Evolutionary conservation across 2,113 vertebrate species (phyloP).

Genomic region (Aegypius monachus): DNA sequence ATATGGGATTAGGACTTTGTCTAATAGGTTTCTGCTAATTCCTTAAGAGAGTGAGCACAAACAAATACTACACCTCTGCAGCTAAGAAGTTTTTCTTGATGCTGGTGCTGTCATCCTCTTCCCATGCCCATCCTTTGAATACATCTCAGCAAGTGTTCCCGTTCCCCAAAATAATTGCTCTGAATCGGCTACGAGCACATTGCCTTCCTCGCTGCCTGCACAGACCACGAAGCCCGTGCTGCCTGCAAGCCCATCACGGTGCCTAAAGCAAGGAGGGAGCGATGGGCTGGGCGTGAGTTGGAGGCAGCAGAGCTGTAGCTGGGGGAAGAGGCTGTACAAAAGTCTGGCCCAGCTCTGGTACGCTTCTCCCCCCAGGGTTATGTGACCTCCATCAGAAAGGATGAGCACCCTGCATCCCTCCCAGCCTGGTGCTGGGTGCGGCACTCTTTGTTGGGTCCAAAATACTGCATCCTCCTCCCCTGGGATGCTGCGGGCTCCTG

Average conservation of each 20-base stretch:
- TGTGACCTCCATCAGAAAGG: not conserved
- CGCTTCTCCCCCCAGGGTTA: accelerated
- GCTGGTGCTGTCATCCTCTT: not conserved
- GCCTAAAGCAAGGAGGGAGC: not conserved
- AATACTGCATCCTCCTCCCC: not conserved
- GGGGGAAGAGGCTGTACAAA: not conserved
- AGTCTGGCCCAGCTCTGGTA: not conserved
- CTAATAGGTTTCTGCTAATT: conserved; percentile 1
- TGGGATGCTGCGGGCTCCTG: not conserved
- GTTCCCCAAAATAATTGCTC: not conserved
- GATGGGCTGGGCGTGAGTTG: not conserved
- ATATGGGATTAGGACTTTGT: not conserved
- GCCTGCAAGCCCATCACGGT: not conserved
- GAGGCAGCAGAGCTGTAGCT: not conserved
- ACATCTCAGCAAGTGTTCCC: not conserved
- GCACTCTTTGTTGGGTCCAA: not conserved
- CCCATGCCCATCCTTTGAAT: not conserved
- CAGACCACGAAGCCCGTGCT: accelerated
- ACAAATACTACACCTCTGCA: not conserved
- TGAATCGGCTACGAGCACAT: not conserved
- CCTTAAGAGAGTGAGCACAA: not conserved
- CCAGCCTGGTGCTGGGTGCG: not conserved
- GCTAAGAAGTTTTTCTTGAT: not conserved
- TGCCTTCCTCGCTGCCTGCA: not conserved
- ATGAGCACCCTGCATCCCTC: not conserved